phyloP scores from a whole-genome alignment of 2,113 vertebrate genomes.

The Neodon shergylaensis region DNA sequence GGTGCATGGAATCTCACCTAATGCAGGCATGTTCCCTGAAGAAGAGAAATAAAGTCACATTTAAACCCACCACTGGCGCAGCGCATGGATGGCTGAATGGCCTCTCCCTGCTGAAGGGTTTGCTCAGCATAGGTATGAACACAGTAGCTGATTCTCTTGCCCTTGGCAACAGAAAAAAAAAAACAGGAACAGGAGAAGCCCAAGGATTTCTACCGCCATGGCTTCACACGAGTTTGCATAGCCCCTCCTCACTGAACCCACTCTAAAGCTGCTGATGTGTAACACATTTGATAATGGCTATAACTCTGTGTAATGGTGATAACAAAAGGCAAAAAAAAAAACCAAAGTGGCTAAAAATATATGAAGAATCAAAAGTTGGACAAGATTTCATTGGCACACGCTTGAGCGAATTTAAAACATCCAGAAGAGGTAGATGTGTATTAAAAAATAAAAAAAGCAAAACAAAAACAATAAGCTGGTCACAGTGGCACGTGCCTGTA shows the following conservation, averaged over 20 bases:
- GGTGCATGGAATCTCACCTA: not conserved
- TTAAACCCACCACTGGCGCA: not conserved
- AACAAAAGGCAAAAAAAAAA: not conserved
- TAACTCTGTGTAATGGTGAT: not conserved
- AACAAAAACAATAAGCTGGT: not conserved
- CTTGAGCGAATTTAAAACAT: conserved; percentile 62
- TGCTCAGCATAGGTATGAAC: not conserved
- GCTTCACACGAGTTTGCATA: not conserved
- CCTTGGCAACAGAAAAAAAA: not conserved
- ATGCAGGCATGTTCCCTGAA: conserved; percentile 49
- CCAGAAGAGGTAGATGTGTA: conserved; percentile 69
- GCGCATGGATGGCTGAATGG: not conserved
- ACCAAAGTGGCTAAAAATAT: not conserved
- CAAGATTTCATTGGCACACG: conserved; percentile 63
- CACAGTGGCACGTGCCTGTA: not conserved
- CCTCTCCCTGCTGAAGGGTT: not conserved
- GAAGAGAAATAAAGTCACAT: conserved; percentile 61
- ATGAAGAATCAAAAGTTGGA: conserved; percentile 24
- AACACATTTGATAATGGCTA: not conserved
- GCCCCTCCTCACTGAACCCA: not conserved
- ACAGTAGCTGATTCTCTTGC: not conserved
- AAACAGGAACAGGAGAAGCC: conserved; percentile 30
- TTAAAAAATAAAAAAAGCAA: not conserved
- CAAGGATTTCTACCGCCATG: not conserved
- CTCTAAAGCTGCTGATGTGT: not conserved